phyloP scores from a whole-genome alignment of 2,113 vertebrate species.

The Scytalopus superciliaris region DNA sequence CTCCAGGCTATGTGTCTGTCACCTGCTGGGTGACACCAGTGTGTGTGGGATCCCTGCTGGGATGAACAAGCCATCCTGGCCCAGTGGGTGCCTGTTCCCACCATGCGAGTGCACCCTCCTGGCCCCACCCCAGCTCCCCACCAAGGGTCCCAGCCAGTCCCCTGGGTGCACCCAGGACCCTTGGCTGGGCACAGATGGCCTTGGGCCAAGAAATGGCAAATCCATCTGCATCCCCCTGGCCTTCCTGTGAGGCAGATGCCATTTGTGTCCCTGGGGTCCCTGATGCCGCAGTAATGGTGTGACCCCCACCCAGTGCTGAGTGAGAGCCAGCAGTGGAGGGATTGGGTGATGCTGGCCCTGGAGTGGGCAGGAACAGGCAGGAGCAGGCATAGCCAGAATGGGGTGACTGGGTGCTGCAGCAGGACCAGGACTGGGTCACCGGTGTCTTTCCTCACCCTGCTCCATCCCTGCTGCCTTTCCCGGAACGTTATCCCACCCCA shows the following conservation, averaged over 20 bases:
- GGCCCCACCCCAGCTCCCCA: not conserved
- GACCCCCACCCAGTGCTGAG: not conserved
- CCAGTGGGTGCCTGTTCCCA: fast-evolving
- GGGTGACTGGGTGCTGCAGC: not conserved
- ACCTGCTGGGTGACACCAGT: not conserved
- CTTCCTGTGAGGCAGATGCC: fast-evolving
- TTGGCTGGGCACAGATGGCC: not conserved
- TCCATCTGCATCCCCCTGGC: not conserved
- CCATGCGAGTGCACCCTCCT: not conserved
- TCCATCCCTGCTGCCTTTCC: not conserved
- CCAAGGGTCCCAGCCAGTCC: not conserved
- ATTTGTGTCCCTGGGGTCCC: not conserved
- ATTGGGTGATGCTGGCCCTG: fast-evolving
- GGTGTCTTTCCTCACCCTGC: not conserved
- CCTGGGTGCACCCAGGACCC: not conserved
- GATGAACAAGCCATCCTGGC: not conserved
- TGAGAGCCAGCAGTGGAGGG: not conserved
- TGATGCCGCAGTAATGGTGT: fast-evolving
- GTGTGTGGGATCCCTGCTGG: not conserved
- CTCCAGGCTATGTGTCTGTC: fast-evolving
- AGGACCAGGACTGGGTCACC: fast-evolving
- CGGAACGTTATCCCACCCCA: fast-evolving
- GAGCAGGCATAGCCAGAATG: not conserved
- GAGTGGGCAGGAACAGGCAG: not conserved
- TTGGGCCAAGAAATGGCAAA: not conserved